Evolutionary conservation across 1,140 invertebrate species (phyloP), one percentile per base, ranked within the genome.

Genomic region (Aphaenogaster rudis): DNA sequence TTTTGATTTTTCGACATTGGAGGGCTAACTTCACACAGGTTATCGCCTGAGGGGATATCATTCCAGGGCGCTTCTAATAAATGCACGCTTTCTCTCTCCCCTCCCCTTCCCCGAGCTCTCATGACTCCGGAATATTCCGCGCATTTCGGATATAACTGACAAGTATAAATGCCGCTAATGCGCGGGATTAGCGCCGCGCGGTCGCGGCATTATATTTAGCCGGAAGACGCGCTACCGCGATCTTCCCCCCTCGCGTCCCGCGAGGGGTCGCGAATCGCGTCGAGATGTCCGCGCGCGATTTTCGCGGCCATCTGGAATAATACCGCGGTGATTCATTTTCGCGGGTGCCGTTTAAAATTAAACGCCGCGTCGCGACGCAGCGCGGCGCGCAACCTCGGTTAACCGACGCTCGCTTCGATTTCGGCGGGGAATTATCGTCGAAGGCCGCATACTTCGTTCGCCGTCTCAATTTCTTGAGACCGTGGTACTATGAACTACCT

Each of bases 301-400:
- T 28, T 79, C 48, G 71, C 28, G 21, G 21, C 50, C 78, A 89
- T 89, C 63, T 81, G 84, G 81, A 89, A 87, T 89, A 89, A 89
- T 89, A 87, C 21, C 72, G 42, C 6, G 48, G 15, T 45, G 45
- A 59, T 64, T 85, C n/a, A 74, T 67, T 78, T 28, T 86, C 61
- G 61, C n/a, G 39, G 33, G 59, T 3, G 21, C 36, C n/a, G 63
- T 28, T 66, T 79, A 72, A 89, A 85, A 85, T 87, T 76, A 84
- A 85, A 66, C 66, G n/a, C 28, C 42, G 72, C 61, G 21, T n/a
- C 15, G 42, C 17, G 28, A 28, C 28, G 28, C 28, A 0, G 28
- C 85, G 54, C 72, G 81, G 15, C 86, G 72, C 71, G 82, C 90
- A 91, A 91, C 90, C 90, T 90, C 81, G 88, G 86, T 36, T 76